phyloP scores from a whole-genome alignment of 1,140 invertebrate species.

The Drosophila ironensis region DNA sequence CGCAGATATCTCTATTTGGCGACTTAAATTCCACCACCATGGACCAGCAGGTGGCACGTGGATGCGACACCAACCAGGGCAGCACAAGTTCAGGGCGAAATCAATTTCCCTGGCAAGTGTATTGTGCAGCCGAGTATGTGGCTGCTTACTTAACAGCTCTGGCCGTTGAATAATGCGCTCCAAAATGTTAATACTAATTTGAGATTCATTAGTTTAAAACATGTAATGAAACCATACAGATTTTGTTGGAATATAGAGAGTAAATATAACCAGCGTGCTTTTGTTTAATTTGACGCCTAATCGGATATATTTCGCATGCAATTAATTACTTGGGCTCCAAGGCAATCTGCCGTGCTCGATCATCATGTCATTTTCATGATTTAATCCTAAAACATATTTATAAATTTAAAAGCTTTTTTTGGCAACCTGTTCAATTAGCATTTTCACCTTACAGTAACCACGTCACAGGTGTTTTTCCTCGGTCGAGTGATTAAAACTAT shows the following conservation, averaged over 20 bases:
- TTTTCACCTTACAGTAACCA: conserved; percentile 12
- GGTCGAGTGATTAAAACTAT: neutral
- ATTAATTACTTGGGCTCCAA: conserved; percentile 8
- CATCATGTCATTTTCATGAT: conserved; percentile 33
- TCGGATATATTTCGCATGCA: conserved; percentile 33
- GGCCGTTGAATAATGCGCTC: neutral
- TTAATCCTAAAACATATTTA: conserved; percentile 3
- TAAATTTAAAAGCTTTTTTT: conserved; percentile 8
- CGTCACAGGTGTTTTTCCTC: conserved; percentile 19
- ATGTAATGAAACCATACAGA: too few species aligned
- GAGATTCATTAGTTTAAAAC: too few species aligned
- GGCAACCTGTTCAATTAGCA: neutral
- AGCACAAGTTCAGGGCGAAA: conserved; percentile 70
- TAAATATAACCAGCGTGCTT: conserved; percentile 1
- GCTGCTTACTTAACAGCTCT: neutral
- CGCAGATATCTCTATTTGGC: neutral
- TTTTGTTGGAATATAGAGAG: too few species aligned
- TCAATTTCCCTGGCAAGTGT: conserved; percentile 49
- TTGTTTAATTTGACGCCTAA: conserved; percentile 33
- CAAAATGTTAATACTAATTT: too few species aligned
- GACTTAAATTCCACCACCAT: neutral
- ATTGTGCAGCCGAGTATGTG: neutral
- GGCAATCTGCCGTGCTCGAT: conserved; percentile 7
- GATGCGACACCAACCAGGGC: conserved; percentile 27
- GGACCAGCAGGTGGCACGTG: conserved; percentile 37